Base-by-base conservation (phyloP, 2,888 invertebrate genomes). In the Labia minor region DNA sequence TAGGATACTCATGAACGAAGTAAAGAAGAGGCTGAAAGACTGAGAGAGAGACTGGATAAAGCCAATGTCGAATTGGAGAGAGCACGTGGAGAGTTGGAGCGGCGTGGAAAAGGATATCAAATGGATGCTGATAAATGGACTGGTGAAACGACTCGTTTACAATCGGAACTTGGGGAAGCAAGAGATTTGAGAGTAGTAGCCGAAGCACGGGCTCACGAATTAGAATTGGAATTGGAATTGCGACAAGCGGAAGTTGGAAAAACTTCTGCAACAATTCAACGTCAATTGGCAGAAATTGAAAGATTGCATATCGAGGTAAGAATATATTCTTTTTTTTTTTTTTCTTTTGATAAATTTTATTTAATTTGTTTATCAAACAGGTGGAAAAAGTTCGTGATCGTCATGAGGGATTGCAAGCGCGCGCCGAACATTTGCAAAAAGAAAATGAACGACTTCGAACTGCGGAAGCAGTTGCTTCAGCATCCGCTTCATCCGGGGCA, bases 331-430 rank as follows among this genome's bases (percentile, higher is more conserved):
- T n/a, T 68, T 72, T 20, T n/a, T n/a, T n/a, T n/a, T n/a, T n/a
- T n/a, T n/a, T n/a, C n/a, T n/a, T n/a, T n/a, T n/a, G n/a, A n/a
- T n/a, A n/a, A n/a, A n/a, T n/a, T n/a, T n/a, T n/a, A n/a, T n/a
- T n/a, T n/a, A n/a, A n/a, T n/a, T 49, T 49, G 3, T 14, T 49
- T 49, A 8, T 49, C 14, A 11, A 49, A 4, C 26, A 26, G 49
- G 87, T 90, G 73, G 93, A 93, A 76, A 93, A 93, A 80, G 85
- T 92, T 70, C 84, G 90, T 72, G 93, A 93, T 74, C 83, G 91
- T 70, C 87, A 91, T 76, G 93, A 93, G 75, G 91, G 92, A 79
- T 79, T 92, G n/a, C 87, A 88, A 73, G 76, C 84, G 67, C 85
- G 86, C 71, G 82, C 85, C 66, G 88, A 88, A 67, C 86, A 86